These are phyloP conservation scores for Caenorhabditis japonica DNA, from an alignment of 2,888 invertebrate genomes.

Conservation along the genomic window DNA sequence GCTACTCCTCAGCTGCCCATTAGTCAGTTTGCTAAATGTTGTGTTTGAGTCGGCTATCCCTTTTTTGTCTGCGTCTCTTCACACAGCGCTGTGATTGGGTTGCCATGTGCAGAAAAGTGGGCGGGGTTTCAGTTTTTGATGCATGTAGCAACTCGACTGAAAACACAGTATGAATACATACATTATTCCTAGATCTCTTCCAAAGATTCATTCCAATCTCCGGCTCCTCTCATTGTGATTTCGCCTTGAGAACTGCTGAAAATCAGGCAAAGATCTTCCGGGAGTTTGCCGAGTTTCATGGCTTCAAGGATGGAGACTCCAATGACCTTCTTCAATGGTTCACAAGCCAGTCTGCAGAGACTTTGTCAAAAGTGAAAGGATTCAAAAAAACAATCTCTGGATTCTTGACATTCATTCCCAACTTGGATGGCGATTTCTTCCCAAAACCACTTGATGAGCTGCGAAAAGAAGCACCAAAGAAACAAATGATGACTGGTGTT, in stretches of 20 bases:
- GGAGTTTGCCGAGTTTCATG: conserved; percentile 50
- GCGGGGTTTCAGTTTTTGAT: too few relatives aligned
- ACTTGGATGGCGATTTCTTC: conserved; percentile 67
- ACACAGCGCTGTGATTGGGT: too few relatives aligned
- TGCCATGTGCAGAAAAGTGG: too few relatives aligned
- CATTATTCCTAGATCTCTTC: too few relatives aligned
- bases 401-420: conserved; percentile 56
- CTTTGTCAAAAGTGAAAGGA: conserved; percentile 2
- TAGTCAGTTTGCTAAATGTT: too few relatives aligned
- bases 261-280: conserved; percentile 28
- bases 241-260: conserved; percentile 44
- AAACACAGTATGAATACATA: too few relatives aligned
- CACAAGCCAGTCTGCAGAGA: too few relatives aligned
- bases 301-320: conserved; percentile 24
- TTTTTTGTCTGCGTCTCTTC: too few relatives aligned
- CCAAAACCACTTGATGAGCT: conserved; percentile 58
- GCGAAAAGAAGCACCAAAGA: conserved; percentile 56
- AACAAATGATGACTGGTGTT: conserved; percentile 58
- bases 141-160: too few relatives aligned
- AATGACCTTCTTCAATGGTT: too few relatives aligned
- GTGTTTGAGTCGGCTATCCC: too few relatives aligned
- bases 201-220: conserved; percentile 59
- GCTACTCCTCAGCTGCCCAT: too few relatives aligned
- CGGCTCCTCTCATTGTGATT: conserved; percentile 55
- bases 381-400: conserved; percentile 37